Base-by-base conservation (phyloP, 2,797 vertebrate species). In the Crotalus adamanteus region DNA sequence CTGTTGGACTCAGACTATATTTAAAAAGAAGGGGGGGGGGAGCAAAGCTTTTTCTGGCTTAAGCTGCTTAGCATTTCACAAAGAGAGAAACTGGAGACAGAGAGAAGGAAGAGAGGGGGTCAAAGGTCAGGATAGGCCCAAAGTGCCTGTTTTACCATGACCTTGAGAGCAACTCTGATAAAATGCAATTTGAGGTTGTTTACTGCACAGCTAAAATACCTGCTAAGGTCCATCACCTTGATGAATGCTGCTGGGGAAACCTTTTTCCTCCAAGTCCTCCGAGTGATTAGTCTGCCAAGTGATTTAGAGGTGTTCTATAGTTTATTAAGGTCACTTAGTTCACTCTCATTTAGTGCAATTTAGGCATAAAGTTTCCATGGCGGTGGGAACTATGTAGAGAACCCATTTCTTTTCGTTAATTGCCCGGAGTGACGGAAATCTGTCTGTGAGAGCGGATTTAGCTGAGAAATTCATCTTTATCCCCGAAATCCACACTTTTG, bases 141-240 rank as follows among this genome's bases (percentile, higher is more conserved):
- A 60, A 93, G 8, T 91, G 57, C 1, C 18, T 55, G 93, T 93
- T 90, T n/a, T 0, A 55, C 88, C 78, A 78, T 87, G 94, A 91
- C 78, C 83, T 16, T 90, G 86, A 93, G 78, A 51, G 26, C 89
- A 93, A 86, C 65, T 94, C 91, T 69, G 87, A 90, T 25, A 90
- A 93, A 96, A 89, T 63, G 42, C 14, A 1, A 1, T 88, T 85
- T 93, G 69, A 60, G 92, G 65, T 92, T 86, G 92, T 94, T 92
- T 16, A 0, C 91, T 93, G 87, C 78, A 73, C 85, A 78, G 94
- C 61, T 83, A 91, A 22, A 86, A 93, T 16, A 94, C 89, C 56
- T 4, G 37, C 63, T 92, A 93, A 86, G 94, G 91, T 95, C 91
- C 95, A 88, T 95, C 94, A 94, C 92, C 92, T 93, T 53, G 91